Evolutionary conservation across 1,140 invertebrate genomes (phyloP).

Genomic region (Drosophila lowei): DNA sequence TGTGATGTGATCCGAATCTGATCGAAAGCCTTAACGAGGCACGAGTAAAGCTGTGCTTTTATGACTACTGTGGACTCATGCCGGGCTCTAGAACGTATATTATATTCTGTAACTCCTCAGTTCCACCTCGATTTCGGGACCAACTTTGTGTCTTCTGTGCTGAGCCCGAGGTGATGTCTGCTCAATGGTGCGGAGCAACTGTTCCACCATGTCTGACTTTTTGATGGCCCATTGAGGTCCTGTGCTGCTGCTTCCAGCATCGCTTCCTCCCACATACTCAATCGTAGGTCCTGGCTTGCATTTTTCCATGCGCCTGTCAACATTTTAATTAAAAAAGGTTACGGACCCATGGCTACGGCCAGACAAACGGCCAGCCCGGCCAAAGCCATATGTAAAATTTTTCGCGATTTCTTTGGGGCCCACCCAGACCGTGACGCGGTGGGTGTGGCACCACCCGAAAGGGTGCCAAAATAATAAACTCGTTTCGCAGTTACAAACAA

Average conservation of each 20-base stretch:
- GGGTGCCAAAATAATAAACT: conserved; percentile 83
- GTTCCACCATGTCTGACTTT: conserved; percentile 41
- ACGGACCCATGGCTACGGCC: conserved; percentile 57
- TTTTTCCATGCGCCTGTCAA: conserved; percentile 82
- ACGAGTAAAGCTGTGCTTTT: too few relatives aligned
- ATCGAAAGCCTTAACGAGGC: too few relatives aligned
- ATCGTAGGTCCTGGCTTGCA: conserved; percentile 42
- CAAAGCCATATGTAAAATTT: conserved; percentile 71
- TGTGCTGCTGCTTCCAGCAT: conserved; percentile 5
- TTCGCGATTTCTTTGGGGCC: conserved; percentile 68
- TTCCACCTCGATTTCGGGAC: background rate
- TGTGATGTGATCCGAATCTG: too few relatives aligned
- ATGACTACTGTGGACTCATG: too few relatives aligned
- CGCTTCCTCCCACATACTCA: conserved; percentile 1
- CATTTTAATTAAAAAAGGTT: conserved; percentile 84
- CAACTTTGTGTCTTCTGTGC: conserved; percentile 23
- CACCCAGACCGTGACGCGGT: conserved; percentile 25
- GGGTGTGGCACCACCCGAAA: conserved; percentile 49
- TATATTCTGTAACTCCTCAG: background rate
- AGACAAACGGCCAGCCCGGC: conserved; percentile 21
- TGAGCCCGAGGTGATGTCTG: conserved; percentile 34
- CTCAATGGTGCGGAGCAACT: conserved; percentile 39
- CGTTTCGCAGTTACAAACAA: conserved; percentile 83
- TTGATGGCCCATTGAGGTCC: conserved; percentile 34
- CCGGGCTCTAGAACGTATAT: too few relatives aligned